A percentile compares a stretch with the other conserved stretches of the same genome.
Evolutionary conservation across 1,140 invertebrate species (phyloP).

Genomic region (Eubasilissa regina): DNA sequence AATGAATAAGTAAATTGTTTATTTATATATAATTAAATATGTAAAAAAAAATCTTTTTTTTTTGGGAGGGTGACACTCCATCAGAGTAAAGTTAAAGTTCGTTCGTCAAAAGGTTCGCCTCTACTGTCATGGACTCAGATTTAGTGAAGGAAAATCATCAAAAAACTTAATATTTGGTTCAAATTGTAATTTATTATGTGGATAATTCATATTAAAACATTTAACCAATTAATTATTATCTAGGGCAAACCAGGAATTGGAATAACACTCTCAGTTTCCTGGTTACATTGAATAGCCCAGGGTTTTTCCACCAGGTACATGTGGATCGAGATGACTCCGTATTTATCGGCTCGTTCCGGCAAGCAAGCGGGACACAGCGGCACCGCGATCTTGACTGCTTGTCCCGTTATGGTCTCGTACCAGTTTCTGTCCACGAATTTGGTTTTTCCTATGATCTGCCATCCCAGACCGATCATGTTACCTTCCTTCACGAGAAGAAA

Average conservation of each 20-base stretch:
- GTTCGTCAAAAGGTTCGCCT: too few relatives aligned
- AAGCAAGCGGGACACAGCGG: conserved; percentile 61
- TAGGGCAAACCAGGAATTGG: conserved; percentile 39
- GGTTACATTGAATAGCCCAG: conserved; percentile 57
- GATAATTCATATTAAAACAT: too few relatives aligned
- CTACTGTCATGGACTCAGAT: too few relatives aligned
- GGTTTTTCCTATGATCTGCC: conserved; percentile 54
- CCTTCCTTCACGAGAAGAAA: conserved; percentile 54
- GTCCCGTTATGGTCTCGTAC: conserved; percentile 48
- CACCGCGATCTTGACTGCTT: conserved; percentile 32
- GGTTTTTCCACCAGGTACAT: conserved; percentile 65
- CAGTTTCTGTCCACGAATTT: conserved; percentile 49
- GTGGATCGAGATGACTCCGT: conserved; percentile 64
- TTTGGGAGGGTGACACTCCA: too few relatives aligned
- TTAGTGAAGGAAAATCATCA: too few relatives aligned
- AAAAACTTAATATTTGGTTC: too few relatives aligned
- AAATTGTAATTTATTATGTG: too few relatives aligned
- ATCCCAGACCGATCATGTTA: conserved; percentile 52
- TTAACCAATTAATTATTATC: not conserved
- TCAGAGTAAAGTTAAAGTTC: too few relatives aligned
- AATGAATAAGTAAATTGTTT: too few relatives aligned
- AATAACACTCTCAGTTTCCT: conserved; percentile 51
- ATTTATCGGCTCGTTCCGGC: conserved; percentile 60
- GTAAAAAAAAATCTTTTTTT: too few relatives aligned
- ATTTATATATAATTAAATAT: too few relatives aligned